A percentile compares a stretch with the other conserved stretches of the same genome.
Conservation (phyloP, 2,888 invertebrate species). For the Neoascia interrupta region DNA sequence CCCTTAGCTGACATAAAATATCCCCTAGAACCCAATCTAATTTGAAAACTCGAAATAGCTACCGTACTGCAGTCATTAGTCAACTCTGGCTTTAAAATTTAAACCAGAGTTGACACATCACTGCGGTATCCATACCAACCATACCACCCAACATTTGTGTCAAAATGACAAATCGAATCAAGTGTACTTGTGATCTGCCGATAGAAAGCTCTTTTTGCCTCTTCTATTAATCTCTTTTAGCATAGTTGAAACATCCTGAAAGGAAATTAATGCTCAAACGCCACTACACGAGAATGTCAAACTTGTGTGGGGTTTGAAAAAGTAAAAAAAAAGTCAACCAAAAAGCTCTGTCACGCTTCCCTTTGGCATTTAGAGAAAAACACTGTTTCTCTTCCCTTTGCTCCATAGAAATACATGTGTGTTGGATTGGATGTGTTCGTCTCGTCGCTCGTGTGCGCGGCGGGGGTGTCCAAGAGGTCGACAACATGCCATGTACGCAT, state of each 20-base stretch:
- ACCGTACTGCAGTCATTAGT: constrained; percentile 14
- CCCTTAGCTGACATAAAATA: too few species aligned
- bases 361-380: constrained; percentile 39
- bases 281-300: constrained; percentile 32
- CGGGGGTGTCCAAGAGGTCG: too few species aligned
- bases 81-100: constrained; percentile 7
- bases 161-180: constrained; percentile 59
- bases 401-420: neutral
- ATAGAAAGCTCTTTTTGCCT: constrained; percentile 58
- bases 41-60: too few species aligned
- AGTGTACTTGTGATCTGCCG: constrained; percentile 46
- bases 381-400: constrained; percentile 24
- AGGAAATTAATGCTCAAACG: constrained; percentile 54
- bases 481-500: constrained; percentile 53
- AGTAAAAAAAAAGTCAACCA: too few species aligned
- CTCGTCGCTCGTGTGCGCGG: neutral
- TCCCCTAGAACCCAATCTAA: too few species aligned
- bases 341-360: constrained; percentile 49
- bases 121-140: too few species aligned
- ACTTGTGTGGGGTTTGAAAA: constrained; percentile 58
- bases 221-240: constrained; percentile 32
- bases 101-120: too few species aligned
- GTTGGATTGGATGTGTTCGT: neutral
- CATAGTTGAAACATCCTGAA: constrained; percentile 53
- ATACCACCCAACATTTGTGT: constrained; percentile 25